These are phyloP conservation scores for Tokudaia tokunoshimensis DNA, from an alignment of 2,797 vertebrate genomes.

Conservation along the genomic window DNA sequence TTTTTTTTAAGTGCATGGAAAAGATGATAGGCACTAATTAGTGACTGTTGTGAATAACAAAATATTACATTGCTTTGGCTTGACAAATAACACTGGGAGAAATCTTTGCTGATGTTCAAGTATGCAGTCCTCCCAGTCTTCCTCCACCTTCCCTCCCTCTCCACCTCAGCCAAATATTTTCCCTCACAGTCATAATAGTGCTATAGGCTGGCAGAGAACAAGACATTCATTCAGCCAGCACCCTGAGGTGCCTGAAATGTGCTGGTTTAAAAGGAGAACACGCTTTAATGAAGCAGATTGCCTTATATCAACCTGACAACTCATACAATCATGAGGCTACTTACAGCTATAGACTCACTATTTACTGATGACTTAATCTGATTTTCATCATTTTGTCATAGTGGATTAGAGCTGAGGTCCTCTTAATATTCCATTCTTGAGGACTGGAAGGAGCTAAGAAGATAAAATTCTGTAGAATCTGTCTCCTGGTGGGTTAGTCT, in stretches of 20 bases:
- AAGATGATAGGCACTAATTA: constrained; percentile 82
- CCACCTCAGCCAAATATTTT: constrained; percentile 67
- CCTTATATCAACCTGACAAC: constrained; percentile 66
- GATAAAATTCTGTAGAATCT: constrained; percentile 1
- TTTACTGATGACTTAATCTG: constrained; percentile 71
- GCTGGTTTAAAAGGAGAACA: constrained; percentile 67
- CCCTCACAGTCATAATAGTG: constrained; percentile 45
- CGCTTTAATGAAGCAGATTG: constrained; percentile 51
- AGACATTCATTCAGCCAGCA: neutral
- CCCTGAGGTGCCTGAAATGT: constrained; percentile 70
- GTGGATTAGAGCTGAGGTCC: constrained; percentile 45
- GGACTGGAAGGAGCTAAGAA: constrained; percentile 28
- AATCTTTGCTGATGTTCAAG: constrained; percentile 45
- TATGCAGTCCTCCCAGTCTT: constrained; percentile 26
- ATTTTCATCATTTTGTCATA: constrained; percentile 69
- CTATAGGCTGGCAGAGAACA: constrained; percentile 61
- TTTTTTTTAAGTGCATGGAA: constrained; percentile 71
- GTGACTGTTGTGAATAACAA: constrained; percentile 82
- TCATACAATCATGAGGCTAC: constrained; percentile 74
- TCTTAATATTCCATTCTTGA: constrained; percentile 44
- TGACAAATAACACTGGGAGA: constrained; percentile 31
- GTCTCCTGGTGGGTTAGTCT: neutral
- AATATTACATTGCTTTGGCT: constrained; percentile 74
- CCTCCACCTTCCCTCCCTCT: constrained; percentile 34
- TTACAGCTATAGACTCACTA: constrained; percentile 69